Evolutionary conservation across 2,888 invertebrate genomes (phyloP), one percentile per base, ranked within the genome.

Genomic region (Trissolcus japonicus): DNA sequence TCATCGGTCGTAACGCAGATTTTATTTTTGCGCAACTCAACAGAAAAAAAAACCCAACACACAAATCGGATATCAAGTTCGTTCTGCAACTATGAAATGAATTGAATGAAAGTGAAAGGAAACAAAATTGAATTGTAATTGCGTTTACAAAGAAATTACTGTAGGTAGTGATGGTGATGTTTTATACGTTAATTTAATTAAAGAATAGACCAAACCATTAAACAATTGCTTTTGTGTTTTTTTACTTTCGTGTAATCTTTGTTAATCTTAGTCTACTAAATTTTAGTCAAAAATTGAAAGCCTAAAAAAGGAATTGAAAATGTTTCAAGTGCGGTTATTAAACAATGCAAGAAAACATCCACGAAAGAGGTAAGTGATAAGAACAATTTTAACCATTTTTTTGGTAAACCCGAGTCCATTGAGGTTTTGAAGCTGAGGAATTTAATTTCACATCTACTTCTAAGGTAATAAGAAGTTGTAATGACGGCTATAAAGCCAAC

Each of bases 151-250:
- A 73, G 82, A 79, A 82, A 81, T 78, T 83, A 82, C 81, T 81
- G 81, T 80, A 81, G 82, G 81, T 79, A 82, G 82, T 80, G 80
- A 74, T 79, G 78, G 82, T 80, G 79, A 80, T 83, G 82, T 86
- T 86, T 86, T 86, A 84, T 86, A 86, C 85, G 83, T 85, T 85
- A 84, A 85, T 86, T 86, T 85, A 86, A 84, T 83, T 83, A 83
- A 83, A 82, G 71, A 81, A 77, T 25, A 76, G 54, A 72, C 72
- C 72, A 76, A 72, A 76, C 66, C 67, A 76, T 67, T 67, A 65
- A 25, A 73, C 11, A 67, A 50, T 50, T 60, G 76, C 21, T 67
- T 76, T 62, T 72, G 17, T 46, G 63, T 76, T 72, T 76, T n/a
- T 51, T 16, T 51, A 7, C 11, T 51, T 9, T 51, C 14, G 13